Base-by-base conservation (phyloP, 2,888 invertebrate genomes). In the Chrysopilus asiliformis region DNA sequence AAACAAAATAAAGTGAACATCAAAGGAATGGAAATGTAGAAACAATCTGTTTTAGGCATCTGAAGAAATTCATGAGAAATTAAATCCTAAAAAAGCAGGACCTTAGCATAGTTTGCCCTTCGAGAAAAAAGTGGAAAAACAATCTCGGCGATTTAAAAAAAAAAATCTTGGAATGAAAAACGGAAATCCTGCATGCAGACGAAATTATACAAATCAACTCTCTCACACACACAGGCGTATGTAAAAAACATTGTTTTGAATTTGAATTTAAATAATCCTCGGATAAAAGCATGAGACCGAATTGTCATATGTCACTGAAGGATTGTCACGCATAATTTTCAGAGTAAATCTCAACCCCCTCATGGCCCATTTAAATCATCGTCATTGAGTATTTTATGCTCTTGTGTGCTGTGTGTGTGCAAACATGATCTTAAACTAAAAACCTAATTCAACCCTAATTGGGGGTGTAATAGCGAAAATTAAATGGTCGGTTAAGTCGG, bases 401-500 rank as follows among this genome's bases (percentile, higher is more conserved):
- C 36, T 24, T 31, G 24, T 16, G n/a, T 12, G 12, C 30, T 22
- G 15, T 36, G 16, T 30, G 24, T 18, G 16, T 30, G 25, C 25
- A 30, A 30, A 22, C 22, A 22, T 17, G n/a, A 24, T 36, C 31
- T 36, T 30, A 36, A 40, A 42, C 35, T 36, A 36, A 39, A 39
- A 31, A 22, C 34, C 45, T 52, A 47, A 51, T 53, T 53, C 49
- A 47, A 41, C 51, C 45, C 52, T 58, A 60, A 60, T 58, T 60
- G 58, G 53, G 57, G 53, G 56, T 58, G 57, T 54, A 56, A 57
- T 55, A 52, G 56, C 50, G 49, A 55, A 49, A n/a, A 53, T 57
- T 55, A 53, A 55, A 51, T 50, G 53, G 49, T 51, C 47, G 49
- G 49, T 49, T 52, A 49, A 53, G 47, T 48, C 47, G 46, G n/a